A percentile compares a stretch with the other conserved stretches of the same genome.
phyloP scores from a whole-genome alignment of 2,113 vertebrate species.

The Thymallus thymallus region DNA sequence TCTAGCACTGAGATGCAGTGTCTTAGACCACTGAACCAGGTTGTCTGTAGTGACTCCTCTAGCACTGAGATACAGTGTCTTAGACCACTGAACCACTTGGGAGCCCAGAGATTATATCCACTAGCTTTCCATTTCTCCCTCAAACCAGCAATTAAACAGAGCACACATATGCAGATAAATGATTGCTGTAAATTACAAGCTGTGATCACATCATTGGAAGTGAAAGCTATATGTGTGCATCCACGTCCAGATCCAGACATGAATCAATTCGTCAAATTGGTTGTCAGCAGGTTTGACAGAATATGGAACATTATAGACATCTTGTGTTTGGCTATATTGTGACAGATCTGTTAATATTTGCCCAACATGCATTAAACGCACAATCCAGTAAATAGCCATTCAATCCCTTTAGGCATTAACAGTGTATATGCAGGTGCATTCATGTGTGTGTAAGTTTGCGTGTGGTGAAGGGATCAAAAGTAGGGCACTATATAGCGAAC shows the following conservation, averaged over 20 bases:
- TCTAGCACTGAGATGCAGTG: no score
- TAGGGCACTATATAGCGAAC: no score
- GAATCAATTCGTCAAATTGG: constrained; percentile 5
- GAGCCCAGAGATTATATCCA: no score
- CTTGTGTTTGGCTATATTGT: constrained; percentile 33
- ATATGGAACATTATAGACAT: constrained; percentile 16
- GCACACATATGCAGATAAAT: neutral
- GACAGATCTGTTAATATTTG: constrained; percentile 56
- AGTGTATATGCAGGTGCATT: constrained; percentile 51
- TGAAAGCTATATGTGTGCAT: neutral
- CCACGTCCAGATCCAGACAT: constrained; percentile 4
- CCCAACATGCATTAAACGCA: constrained; percentile 60
- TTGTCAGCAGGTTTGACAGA: neutral
- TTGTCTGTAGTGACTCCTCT: no score
- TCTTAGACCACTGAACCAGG: no score
- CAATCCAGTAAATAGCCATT: constrained; percentile 43
- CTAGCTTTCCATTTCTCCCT: neutral
- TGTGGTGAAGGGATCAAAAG: no score
- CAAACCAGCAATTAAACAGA: neutral
- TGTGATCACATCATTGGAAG: neutral
- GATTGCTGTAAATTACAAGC: neutral
- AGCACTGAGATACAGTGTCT: no score
- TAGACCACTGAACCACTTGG: no score
- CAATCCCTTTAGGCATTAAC: constrained; percentile 45
- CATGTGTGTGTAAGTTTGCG: neutral